Percentiles rank a stretch among this genome's conserved stretches.
Conservation (phyloP, 2,888 invertebrate species). For the Drosophila subquinaria region DNA sequence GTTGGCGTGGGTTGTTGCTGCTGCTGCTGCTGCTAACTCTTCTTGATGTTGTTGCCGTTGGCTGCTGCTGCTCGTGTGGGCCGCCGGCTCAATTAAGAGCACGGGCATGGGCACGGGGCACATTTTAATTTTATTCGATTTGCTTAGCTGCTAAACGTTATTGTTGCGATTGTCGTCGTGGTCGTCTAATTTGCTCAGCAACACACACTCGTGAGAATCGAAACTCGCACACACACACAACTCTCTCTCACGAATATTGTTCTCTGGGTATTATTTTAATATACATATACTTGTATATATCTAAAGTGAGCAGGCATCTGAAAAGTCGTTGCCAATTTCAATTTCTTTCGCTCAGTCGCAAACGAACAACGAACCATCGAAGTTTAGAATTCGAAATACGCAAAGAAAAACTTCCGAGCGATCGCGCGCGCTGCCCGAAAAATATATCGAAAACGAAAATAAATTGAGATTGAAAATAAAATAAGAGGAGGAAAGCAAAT, state of each 20-base stretch:
- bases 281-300: constrained; percentile 31
- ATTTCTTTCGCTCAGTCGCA: constrained; percentile 84
- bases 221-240: constrained; percentile 28
- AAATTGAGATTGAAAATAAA: constrained; percentile 53
- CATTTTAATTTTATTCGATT: constrained; percentile 72
- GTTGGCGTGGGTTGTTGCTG: constrained; percentile 62
- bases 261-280: constrained; percentile 27
- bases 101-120: constrained; percentile 42
- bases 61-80: constrained; percentile 62
- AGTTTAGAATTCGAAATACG: constrained; percentile 78
- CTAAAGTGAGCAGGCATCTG: constrained; percentile 48
- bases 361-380: constrained; percentile 86
- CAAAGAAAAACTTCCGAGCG: constrained; percentile 55
- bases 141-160: constrained; percentile 59
- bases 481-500: constrained; percentile 30
- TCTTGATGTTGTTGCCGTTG: constrained; percentile 15
- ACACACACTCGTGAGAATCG: constrained; percentile 59
- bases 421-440: constrained; percentile 72
- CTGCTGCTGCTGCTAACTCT: constrained; percentile 37
- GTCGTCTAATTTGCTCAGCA: constrained; percentile 65
- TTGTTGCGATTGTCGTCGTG: constrained; percentile 25
- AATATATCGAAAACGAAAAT: constrained; percentile 58
- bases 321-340: constrained; percentile 60
- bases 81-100: constrained; percentile 78
- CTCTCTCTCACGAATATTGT: constrained; percentile 28